A percentile compares a stretch with the other conserved stretches of the same genome.
These are phyloP conservation scores for Myripristis murdjan DNA, from an alignment of 2,797 vertebrate species.

Conservation along the genomic window DNA sequence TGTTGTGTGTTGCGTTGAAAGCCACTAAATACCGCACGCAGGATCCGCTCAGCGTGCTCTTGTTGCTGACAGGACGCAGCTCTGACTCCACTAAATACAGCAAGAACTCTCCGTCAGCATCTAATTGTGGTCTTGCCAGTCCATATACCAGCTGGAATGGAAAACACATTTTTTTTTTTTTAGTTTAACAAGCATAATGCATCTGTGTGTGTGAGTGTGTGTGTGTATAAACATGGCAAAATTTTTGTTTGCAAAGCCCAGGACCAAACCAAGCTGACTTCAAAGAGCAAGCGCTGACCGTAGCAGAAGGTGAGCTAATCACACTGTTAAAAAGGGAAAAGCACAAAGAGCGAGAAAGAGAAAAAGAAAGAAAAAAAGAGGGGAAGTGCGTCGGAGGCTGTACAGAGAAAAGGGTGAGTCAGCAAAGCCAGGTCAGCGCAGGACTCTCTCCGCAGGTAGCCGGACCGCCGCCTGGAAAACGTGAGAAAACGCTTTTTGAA, in stretches of 20 bases:
- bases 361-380: neutral
- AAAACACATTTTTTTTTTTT: no score
- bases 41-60: neutral
- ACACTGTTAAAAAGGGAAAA: no score
- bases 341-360: neutral
- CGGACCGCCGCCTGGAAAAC: neutral
- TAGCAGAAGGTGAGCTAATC: no score
- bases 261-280: no score
- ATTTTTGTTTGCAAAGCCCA: no score
- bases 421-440: neutral
- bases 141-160: no score
- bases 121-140: no score
- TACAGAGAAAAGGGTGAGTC: neutral
- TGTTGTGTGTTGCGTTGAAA: neutral
- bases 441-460: slow-evolving; percentile 8
- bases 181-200: no score
- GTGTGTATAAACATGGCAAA: no score
- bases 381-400: neutral
- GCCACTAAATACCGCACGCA: neutral
- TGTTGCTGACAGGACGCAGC: neutral
- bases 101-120: neutral
- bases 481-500: neutral
- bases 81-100: neutral
- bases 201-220: no score
- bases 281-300: no score